Conservation (phyloP, 2,888 invertebrate genomes). For the Callimorpha dominula region DNA sequence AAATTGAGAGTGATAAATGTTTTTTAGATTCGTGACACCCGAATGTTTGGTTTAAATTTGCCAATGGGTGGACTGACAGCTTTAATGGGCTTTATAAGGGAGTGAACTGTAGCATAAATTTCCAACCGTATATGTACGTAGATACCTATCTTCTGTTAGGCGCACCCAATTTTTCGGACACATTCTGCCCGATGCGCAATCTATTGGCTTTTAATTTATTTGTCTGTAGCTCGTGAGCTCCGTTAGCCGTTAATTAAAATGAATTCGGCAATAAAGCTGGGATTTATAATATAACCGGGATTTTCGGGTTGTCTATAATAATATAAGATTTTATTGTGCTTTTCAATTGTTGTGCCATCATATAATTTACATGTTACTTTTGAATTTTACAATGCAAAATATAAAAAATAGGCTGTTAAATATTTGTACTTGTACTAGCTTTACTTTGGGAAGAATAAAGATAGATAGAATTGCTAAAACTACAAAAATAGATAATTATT, state of each 20-base stretch:
- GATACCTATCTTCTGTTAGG: constrained; percentile 56
- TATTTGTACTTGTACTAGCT: too few relatives aligned
- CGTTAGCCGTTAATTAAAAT: constrained; percentile 53
- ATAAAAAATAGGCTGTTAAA: too few relatives aligned
- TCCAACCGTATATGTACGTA: constrained; percentile 32
- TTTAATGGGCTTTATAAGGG: constrained; percentile 79
- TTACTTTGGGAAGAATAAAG: neutral
- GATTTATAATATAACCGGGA: constrained; percentile 27
- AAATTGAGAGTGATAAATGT: constrained; percentile 78
- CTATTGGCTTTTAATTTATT: constrained; percentile 78
- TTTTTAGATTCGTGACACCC: constrained; percentile 63
- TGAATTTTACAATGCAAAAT: too few relatives aligned
- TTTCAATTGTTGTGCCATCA: neutral
- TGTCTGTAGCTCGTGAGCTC: constrained; percentile 61
- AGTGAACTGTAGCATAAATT: constrained; percentile 75
- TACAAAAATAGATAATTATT: too few relatives aligned
- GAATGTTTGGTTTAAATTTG: constrained; percentile 77
- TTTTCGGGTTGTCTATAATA: neutral
- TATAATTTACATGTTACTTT: too few relatives aligned
- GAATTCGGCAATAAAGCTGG: constrained; percentile 28
- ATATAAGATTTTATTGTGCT: neutral
- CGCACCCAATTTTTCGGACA: constrained; percentile 69
- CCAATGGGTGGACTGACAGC: constrained; percentile 77
- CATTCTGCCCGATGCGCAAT: constrained; percentile 58
- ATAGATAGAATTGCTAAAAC: neutral